These are phyloP conservation scores for Schizaphis graminum DNA, from an alignment of 2,888 invertebrate genomes.

Conservation along the genomic window DNA sequence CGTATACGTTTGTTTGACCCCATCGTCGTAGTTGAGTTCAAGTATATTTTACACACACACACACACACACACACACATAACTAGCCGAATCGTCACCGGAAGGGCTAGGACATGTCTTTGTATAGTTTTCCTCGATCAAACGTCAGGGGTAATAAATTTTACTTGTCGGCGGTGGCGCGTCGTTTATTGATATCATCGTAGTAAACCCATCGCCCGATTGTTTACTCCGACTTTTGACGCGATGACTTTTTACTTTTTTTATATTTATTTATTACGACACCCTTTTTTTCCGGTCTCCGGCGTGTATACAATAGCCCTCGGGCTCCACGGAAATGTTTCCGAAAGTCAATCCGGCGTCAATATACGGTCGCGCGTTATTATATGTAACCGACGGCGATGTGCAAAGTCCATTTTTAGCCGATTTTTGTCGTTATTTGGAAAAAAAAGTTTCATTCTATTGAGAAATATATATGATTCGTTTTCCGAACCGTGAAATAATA, in stretches of 20 bases:
- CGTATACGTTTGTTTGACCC: background rate
- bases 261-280: slow-evolving; percentile 16
- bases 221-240: slow-evolving; percentile 38
- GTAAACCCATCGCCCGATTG: slow-evolving; percentile 40
- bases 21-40: background rate
- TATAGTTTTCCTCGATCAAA: background rate
- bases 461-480: background rate
- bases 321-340: slow-evolving; percentile 35
- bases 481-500: slow-evolving; percentile 42
- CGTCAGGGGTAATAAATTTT: slow-evolving; percentile 54
- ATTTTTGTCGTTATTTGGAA: background rate
- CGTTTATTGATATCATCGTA: slow-evolving; percentile 21
- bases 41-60: background rate
- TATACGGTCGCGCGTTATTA: background rate
- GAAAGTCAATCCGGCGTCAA: slow-evolving; percentile 46
- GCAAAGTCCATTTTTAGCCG: slow-evolving; percentile 32
- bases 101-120: slow-evolving; percentile 34
- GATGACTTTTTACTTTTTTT: slow-evolving; percentile 50
- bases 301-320: slow-evolving; percentile 41
- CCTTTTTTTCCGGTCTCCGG: slow-evolving; percentile 46
- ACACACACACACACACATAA: too few relatives aligned
- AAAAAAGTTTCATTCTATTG: background rate
- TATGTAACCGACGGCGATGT: background rate
- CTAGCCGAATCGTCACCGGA: slow-evolving; percentile 31
- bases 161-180: background rate